Evolutionary conservation across 2,888 invertebrate species (phyloP).

Genomic region (Camptogramma bilineatum): DNA sequence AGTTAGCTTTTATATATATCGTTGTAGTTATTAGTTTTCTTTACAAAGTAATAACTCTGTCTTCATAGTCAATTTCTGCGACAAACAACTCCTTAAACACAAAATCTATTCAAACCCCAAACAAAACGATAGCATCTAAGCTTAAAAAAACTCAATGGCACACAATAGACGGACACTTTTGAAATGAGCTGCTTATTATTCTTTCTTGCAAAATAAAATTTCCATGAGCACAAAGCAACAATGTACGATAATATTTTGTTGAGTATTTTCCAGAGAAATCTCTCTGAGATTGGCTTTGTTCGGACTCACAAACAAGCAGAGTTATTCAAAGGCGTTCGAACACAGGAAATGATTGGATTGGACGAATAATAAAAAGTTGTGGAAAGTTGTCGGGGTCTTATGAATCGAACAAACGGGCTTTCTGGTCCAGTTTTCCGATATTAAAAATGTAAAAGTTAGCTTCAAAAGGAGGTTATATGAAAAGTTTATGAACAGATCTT

Average conservation of each 20-base stretch:
- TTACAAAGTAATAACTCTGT: neutral
- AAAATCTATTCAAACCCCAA: neutral
- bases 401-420: slow-evolving; percentile 21
- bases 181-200: slow-evolving; percentile 44
- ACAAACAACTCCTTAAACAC: neutral
- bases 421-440: slow-evolving; percentile 16
- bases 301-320: slow-evolving; percentile 70
- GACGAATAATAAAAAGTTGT: slow-evolving; percentile 51
- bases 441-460: neutral
- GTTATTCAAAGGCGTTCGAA: slow-evolving; percentile 68
- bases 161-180: slow-evolving; percentile 31
- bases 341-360: slow-evolving; percentile 56
- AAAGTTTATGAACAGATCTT: no score
- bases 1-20: no score
- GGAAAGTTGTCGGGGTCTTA: slow-evolving; percentile 23
- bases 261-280: slow-evolving; percentile 75
- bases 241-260: slow-evolving; percentile 72
- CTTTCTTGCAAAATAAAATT: slow-evolving; percentile 60
- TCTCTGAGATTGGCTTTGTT: slow-evolving; percentile 74
- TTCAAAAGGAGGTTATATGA: neutral
- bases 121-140: neutral
- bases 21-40: neutral
- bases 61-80: neutral
- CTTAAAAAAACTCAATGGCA: slow-evolving; percentile 17
- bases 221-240: slow-evolving; percentile 71